Conservation (phyloP, 2,113 vertebrate species). For the Chionis minor region DNA sequence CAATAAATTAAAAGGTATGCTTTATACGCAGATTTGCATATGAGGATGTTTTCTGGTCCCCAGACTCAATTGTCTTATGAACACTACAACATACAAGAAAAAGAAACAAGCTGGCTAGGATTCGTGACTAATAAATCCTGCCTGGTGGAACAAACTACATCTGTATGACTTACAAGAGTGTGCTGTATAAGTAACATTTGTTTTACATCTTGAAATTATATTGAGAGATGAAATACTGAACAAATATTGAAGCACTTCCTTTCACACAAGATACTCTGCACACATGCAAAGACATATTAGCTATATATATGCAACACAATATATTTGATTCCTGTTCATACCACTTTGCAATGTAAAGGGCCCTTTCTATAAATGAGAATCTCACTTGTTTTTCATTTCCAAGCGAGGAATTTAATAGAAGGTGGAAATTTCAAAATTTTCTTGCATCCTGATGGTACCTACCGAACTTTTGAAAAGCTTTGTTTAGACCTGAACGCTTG, state of each 20-base stretch:
- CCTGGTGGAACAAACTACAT: not conserved
- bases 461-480: not conserved
- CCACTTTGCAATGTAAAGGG: not conserved
- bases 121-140: constrained; percentile 44
- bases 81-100: constrained; percentile 8
- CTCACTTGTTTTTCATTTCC: not conserved
- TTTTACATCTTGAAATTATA: constrained; percentile 52
- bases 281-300: not conserved
- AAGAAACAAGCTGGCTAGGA: constrained; percentile 13
- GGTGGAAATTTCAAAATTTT: not conserved
- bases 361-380: not conserved
- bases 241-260: not conserved
- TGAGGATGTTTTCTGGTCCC: constrained; percentile 28
- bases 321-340: not conserved
- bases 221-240: constrained; percentile 32
- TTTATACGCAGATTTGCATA: constrained; percentile 56
- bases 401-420: not conserved
- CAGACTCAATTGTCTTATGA: constrained; percentile 40
- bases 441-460: not conserved
- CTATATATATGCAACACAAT: not conserved
- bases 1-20: constrained; percentile 59
- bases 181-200: constrained; percentile 45
- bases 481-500: not conserved
- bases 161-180: constrained; percentile 12
- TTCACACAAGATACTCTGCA: not conserved